phyloP scores from a whole-genome alignment of 2,113 vertebrate species.

The Scolopax mira region DNA sequence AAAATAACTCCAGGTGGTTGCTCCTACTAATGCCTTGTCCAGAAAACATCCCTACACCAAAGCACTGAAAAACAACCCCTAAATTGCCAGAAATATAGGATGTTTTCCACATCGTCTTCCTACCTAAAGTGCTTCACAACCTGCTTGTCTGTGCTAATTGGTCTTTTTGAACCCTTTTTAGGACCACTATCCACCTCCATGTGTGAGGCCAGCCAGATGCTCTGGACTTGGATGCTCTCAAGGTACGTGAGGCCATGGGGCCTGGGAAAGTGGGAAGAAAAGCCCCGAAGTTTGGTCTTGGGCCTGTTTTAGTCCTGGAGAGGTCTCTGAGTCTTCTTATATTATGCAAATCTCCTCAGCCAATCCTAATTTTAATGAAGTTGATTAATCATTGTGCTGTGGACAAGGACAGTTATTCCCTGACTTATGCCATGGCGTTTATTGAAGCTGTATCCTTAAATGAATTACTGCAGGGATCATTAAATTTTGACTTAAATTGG shows the following conservation, averaged over 20 bases:
- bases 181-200: background rate
- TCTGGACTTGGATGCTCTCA: background rate
- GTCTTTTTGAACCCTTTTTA: background rate
- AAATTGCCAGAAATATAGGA: background rate
- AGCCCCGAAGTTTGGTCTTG: background rate
- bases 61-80: background rate
- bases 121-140: background rate
- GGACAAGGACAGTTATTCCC: conserved; percentile 61
- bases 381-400: conserved; percentile 26
- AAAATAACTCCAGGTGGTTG: background rate
- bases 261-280: background rate
- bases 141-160: background rate
- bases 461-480: conserved; percentile 67
- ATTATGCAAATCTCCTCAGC: conserved; percentile 48
- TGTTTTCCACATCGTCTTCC: background rate
- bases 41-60: background rate
- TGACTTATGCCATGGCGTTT: conserved; percentile 40
- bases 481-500: conserved; percentile 69
- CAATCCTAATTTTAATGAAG: conserved; percentile 59
- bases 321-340: background rate
- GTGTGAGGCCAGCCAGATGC: accelerated
- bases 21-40: background rate
- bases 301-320: background rate
- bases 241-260: accelerated
- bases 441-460: conserved; percentile 58